A percentile compares a stretch with the other conserved stretches of the same genome.
These are phyloP conservation scores for Flexamia atlantica DNA, from an alignment of 2,888 invertebrate species.

Conservation along the genomic window DNA sequence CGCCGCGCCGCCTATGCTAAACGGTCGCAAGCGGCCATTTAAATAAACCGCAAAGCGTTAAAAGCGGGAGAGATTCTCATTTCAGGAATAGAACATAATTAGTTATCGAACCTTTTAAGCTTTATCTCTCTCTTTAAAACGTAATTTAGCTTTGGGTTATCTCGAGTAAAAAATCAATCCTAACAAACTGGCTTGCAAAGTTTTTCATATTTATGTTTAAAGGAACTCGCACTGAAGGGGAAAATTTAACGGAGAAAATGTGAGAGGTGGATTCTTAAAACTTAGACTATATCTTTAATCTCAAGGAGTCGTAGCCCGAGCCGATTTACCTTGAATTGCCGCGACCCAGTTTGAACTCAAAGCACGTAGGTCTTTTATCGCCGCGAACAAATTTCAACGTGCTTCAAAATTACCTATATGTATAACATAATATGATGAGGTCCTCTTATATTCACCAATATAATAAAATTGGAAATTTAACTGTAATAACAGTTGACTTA, in stretches of 20 bases:
- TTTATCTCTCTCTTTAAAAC: no score
- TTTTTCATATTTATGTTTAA: not conserved
- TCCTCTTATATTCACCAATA: no score
- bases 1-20: not conserved
- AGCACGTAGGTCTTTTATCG: constrained; percentile 35
- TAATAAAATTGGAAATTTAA: no score
- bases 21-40: not conserved
- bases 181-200: no score
- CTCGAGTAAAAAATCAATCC: no score
- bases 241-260: not conserved
- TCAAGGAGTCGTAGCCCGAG: constrained; percentile 13
- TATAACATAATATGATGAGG: no score
- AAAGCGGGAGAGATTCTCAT: not conserved
- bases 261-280: constrained; percentile 8
- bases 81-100: no score
- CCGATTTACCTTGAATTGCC: constrained; percentile 15
- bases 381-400: constrained; percentile 4
- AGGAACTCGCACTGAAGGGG: not conserved
- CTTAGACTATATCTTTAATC: constrained; percentile 15
- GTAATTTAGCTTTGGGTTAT: no score
- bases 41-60: not conserved
- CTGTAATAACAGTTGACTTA: no score
- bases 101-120: no score
- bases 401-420: not conserved
- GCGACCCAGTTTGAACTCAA: constrained; percentile 15